These are phyloP conservation scores for Drosophila baimaii DNA, from an alignment of 1,140 invertebrate genomes.

Conservation along the genomic window DNA sequence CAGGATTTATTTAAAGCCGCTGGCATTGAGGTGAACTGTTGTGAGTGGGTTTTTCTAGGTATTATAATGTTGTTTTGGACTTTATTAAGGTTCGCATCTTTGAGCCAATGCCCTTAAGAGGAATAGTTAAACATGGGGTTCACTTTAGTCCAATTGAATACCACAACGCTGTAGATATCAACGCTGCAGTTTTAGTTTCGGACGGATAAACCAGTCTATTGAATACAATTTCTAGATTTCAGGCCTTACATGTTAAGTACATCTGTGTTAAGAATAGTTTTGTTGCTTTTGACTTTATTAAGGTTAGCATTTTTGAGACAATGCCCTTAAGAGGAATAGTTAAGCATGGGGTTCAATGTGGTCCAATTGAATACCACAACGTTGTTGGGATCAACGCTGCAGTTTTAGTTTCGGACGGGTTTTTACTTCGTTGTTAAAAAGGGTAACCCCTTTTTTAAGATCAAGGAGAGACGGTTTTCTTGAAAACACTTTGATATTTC, in stretches of 20 bases:
- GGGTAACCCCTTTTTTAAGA: no score
- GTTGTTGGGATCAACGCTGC: conserved; percentile 33
- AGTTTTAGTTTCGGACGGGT: conserved; percentile 62
- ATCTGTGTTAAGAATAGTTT: neutral
- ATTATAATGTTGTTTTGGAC: conserved; percentile 15
- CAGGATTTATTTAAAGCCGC: neutral
- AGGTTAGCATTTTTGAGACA: conserved; percentile 59
- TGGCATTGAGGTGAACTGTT: conserved; percentile 39
- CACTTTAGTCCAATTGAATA: conserved; percentile 58
- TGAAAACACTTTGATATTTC: no score
- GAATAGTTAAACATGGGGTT: conserved; percentile 62
- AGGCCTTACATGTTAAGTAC: no score
- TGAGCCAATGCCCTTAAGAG: conserved; percentile 69
- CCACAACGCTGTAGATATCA: conserved; percentile 37
- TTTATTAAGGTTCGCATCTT: conserved; percentile 72
- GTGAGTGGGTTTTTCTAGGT: neutral
- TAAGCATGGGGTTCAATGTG: conserved; percentile 47
- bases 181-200: conserved; percentile 60
- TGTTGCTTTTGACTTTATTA: conserved; percentile 61
- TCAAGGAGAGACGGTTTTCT: no score
- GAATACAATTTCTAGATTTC: no score
- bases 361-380: conserved; percentile 63
- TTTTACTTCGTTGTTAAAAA: neutral
- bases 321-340: conserved; percentile 74
- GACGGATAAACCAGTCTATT: conserved; percentile 19